Conservation (phyloP, 2,888 invertebrate genomes). For the Herminia tarsipennalis region DNA sequence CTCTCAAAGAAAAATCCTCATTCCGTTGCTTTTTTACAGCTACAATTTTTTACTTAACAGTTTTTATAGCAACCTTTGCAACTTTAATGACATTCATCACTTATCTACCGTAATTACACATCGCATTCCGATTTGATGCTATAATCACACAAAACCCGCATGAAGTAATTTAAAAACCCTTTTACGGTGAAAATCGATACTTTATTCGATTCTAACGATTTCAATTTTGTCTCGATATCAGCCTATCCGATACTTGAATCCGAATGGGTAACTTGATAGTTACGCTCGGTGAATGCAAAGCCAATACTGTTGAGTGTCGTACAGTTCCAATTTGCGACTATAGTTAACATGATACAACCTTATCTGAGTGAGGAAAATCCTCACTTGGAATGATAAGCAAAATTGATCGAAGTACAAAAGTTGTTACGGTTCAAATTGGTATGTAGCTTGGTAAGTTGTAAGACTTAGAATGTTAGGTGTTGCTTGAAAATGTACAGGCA, state of each 20-base stretch:
- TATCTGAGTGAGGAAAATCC: constrained; percentile 38
- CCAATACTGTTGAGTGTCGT: constrained; percentile 52
- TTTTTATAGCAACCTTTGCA: no score
- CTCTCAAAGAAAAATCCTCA: no score
- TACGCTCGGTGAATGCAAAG: constrained; percentile 68
- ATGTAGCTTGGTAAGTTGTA: constrained; percentile 11
- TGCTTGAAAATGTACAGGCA: constrained; percentile 21
- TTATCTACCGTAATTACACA: no score
- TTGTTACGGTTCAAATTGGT: constrained; percentile 27
- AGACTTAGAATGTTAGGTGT: constrained; percentile 26
- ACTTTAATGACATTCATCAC: no score
- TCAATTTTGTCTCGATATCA: constrained; percentile 66
- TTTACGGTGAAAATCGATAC: constrained; percentile 53
- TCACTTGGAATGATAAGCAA: constrained; percentile 6
- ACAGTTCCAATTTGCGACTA: constrained; percentile 64
- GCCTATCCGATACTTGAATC: constrained; percentile 63
- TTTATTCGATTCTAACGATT: constrained; percentile 68
- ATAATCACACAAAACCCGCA: background rate
- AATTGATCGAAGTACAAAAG: constrained; percentile 5
- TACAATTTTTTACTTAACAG: no score
- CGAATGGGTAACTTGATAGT: constrained; percentile 60
- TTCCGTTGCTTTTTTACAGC: no score
- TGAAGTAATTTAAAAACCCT: constrained; percentile 54
- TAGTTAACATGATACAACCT: constrained; percentile 56
- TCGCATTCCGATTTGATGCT: no score